phyloP scores from a whole-genome alignment of 2,797 vertebrate species.

The Pelodytes ibericus region DNA sequence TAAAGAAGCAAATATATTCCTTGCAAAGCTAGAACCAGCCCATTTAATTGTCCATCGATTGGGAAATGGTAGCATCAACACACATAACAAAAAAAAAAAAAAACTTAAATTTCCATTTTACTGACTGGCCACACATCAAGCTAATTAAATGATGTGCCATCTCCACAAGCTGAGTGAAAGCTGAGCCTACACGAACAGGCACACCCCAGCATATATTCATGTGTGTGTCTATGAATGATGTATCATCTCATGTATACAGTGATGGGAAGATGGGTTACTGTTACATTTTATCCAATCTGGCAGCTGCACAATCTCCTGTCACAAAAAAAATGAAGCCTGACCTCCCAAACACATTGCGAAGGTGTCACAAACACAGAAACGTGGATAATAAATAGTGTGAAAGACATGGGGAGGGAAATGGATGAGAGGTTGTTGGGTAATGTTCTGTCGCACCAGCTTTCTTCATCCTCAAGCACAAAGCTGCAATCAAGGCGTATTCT shows the following conservation, averaged over 20 bases:
- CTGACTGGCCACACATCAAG: too few species aligned
- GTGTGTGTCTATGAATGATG: slow-evolving; percentile 22
- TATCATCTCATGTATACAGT: slow-evolving; percentile 25
- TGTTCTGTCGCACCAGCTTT: slow-evolving; percentile 54
- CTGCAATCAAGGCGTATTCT: slow-evolving; percentile 79
- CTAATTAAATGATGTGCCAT: too few species aligned
- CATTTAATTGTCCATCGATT: too few species aligned
- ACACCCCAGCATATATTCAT: neutral
- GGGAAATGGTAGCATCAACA: too few species aligned
- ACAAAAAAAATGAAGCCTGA: slow-evolving; percentile 47
- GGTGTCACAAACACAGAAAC: slow-evolving; percentile 46
- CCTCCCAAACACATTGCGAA: slow-evolving; percentile 43
- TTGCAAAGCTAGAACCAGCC: too few species aligned
- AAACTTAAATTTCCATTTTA: too few species aligned
- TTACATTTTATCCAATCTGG: slow-evolving; percentile 27
- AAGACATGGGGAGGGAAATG: slow-evolving; percentile 31
- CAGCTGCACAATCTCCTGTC: slow-evolving; percentile 50
- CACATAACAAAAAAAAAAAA: too few species aligned
- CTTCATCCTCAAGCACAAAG: slow-evolving; percentile 62
- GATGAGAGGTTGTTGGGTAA: slow-evolving; percentile 19
- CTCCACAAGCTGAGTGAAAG: slow-evolving; percentile 2
- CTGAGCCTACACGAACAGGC: too few species aligned
- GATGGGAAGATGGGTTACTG: slow-evolving; percentile 33
- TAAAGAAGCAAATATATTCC: too few species aligned
- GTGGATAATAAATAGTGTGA: slow-evolving; percentile 48